Evolutionary conservation across 1,140 invertebrate genomes (phyloP).

Genomic region (Zophobas atratus): DNA sequence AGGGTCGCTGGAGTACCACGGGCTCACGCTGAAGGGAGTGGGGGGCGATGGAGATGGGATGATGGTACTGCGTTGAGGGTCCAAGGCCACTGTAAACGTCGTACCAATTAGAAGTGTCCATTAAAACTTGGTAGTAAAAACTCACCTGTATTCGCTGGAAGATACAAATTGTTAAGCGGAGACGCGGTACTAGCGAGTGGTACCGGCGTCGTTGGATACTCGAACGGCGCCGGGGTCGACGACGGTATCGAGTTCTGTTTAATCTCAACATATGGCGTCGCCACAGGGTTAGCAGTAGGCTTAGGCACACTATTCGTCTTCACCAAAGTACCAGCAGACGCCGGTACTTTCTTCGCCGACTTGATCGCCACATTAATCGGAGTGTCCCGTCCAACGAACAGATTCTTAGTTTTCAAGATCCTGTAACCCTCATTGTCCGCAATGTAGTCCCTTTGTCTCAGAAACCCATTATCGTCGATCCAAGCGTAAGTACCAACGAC

Average conservation of each 20-base stretch:
- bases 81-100: conserved; percentile 6
- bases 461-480: conserved; percentile 86
- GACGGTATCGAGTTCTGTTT: conserved; percentile 58
- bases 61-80: background rate
- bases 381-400: conserved; percentile 81
- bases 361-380: conserved; percentile 79
- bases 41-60: conserved; percentile 35
- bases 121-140: background rate
- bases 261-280: conserved; percentile 54
- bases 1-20: conserved; percentile 45
- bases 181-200: conserved; percentile 1
- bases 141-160: conserved; percentile 14
- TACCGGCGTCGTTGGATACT: conserved; percentile 45
- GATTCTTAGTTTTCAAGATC: conserved; percentile 85
- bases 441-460: conserved; percentile 89
- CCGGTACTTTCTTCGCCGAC: conserved; percentile 79
- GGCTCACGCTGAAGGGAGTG: conserved; percentile 24
- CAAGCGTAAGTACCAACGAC: conserved; percentile 85
- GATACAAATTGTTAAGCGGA: conserved; percentile 8
- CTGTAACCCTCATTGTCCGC: conserved; percentile 86
- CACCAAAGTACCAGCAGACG: conserved; percentile 75
- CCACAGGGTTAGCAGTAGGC: conserved; percentile 39
- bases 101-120: background rate
- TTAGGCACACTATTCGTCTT: conserved; percentile 49
- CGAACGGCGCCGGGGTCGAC: conserved; percentile 51